Evolutionary conservation across 2,888 invertebrate genomes (phyloP).

Genomic region (Ochropacha duplaris): DNA sequence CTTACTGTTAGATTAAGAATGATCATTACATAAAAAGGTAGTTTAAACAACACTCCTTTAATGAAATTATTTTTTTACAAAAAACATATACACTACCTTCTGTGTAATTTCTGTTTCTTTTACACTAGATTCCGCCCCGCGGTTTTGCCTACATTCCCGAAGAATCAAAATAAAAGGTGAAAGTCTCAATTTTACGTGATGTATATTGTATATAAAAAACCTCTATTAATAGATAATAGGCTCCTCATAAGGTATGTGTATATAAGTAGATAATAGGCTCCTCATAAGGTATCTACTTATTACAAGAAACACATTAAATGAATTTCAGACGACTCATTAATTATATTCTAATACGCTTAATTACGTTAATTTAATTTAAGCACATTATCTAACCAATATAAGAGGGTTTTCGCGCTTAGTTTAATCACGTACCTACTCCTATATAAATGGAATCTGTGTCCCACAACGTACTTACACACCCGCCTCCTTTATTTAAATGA

Average conservation of each 20-base stretch:
- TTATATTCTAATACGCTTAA: conserved; percentile 32
- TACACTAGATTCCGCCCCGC: no score
- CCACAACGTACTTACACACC: conserved; percentile 1
- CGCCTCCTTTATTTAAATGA: not conserved
- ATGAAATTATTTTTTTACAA: no score
- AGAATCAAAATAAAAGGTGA: no score
- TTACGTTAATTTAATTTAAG: conserved; percentile 46
- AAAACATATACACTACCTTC: no score
- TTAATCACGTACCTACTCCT: conserved; percentile 35
- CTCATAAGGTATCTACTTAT: not conserved
- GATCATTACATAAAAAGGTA: no score
- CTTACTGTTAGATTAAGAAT: no score
- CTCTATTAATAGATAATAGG: not conserved
- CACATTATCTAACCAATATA: conserved; percentile 38
- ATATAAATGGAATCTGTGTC: conserved; percentile 20
- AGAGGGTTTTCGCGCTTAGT: conserved; percentile 31
- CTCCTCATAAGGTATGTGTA: no score
- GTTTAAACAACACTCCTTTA: no score
- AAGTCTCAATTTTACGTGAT: no score
- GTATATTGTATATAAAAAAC: no score
- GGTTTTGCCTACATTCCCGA: no score
- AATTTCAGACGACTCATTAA: conserved; percentile 13
- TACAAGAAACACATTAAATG: not conserved
- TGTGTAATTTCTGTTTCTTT: no score
- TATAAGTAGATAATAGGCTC: not conserved